A percentile compares a stretch with the other conserved stretches of the same genome.
These are phyloP conservation scores for Leptarthrus brevirostris DNA, from an alignment of 2,888 invertebrate species.

Conservation along the genomic window DNA sequence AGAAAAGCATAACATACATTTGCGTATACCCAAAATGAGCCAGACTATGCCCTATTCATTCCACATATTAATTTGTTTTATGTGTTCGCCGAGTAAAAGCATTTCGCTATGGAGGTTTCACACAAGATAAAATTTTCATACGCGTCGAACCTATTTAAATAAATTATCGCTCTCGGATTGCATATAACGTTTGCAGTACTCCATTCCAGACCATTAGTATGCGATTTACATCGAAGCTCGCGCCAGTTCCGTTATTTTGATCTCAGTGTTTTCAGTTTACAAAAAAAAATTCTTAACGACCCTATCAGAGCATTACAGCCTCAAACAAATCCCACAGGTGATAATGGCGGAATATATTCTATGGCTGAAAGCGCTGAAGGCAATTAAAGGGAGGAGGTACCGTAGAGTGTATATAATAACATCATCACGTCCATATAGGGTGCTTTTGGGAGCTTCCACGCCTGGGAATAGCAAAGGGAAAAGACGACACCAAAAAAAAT, in stretches of 20 bases:
- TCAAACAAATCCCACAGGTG: not conserved
- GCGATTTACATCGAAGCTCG: not conserved
- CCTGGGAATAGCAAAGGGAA: not conserved
- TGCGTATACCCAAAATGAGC: too few relatives aligned
- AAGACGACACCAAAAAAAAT: not conserved
- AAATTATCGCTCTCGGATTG: not conserved
- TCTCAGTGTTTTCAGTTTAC: not conserved
- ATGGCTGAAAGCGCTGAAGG: not conserved
- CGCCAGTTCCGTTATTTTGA: not conserved
- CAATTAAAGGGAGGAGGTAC: slow-evolving; percentile 8
- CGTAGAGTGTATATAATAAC: too few relatives aligned
- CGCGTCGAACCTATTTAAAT: not conserved
- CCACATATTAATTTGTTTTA: too few relatives aligned
- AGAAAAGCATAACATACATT: too few relatives aligned
- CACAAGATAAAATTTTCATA: not conserved
- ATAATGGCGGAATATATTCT: not conserved
- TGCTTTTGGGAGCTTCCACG: not conserved
- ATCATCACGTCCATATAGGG: not conserved
- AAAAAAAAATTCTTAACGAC: not conserved
- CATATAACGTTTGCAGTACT: not conserved
- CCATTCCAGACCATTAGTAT: not conserved
- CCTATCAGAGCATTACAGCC: not conserved
- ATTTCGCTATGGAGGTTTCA: not conserved
- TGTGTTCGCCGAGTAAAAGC: too few relatives aligned
- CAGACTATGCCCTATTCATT: too few relatives aligned